Conservation (phyloP, 92 coral and sea anemone genomes). For the Actinernus sp. region DNA sequence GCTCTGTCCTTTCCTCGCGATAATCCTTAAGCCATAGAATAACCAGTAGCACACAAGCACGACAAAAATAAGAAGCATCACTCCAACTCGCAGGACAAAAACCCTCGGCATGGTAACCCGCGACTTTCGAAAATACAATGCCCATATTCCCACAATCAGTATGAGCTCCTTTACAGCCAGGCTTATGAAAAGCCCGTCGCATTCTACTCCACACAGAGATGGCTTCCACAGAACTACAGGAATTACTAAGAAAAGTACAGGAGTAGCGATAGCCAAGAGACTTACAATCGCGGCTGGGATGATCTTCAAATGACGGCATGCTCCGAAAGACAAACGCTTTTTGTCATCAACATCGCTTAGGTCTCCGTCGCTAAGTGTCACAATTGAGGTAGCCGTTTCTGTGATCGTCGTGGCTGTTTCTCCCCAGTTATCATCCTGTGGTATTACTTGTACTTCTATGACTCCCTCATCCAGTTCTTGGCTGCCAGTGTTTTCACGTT, state of each 20-base stretch:
- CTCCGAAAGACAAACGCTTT: constrained; percentile 67
- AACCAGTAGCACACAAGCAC: constrained; percentile 96
- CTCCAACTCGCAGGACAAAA: constrained; percentile 84
- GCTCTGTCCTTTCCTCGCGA: constrained; percentile 56
- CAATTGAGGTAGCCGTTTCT: constrained; percentile 97
- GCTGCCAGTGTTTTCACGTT: constrained; percentile 75
- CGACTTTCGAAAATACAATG: constrained; percentile 92
- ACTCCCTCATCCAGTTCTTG: constrained; percentile 97
- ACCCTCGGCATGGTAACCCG: constrained; percentile 93
- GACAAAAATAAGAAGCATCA: constrained; percentile 81
- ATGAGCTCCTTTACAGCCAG: constrained; percentile 91
- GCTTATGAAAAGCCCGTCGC: constrained; percentile 94
- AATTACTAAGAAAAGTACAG: constrained; percentile 88
- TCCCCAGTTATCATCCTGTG: constrained; percentile 99
- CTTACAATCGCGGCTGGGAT: constrained; percentile 75
- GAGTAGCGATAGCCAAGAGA: constrained; percentile 80
- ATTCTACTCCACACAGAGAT: constrained; percentile 71
- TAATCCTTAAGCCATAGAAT: constrained; percentile 85
- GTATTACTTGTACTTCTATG: constrained; percentile 98
- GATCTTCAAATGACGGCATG: constrained; percentile 84
- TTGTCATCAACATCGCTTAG: constrained; percentile 88
- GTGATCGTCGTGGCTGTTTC: constrained; percentile 99
- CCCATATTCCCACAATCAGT: constrained; percentile 93
- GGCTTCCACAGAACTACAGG: constrained; percentile 86
- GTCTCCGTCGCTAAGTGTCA: constrained; percentile 93